Percentiles rank a stretch among this genome's conserved stretches.
Conservation (phyloP, 1,140 invertebrate genomes). For the Drosophila pseudoananassae region DNA sequence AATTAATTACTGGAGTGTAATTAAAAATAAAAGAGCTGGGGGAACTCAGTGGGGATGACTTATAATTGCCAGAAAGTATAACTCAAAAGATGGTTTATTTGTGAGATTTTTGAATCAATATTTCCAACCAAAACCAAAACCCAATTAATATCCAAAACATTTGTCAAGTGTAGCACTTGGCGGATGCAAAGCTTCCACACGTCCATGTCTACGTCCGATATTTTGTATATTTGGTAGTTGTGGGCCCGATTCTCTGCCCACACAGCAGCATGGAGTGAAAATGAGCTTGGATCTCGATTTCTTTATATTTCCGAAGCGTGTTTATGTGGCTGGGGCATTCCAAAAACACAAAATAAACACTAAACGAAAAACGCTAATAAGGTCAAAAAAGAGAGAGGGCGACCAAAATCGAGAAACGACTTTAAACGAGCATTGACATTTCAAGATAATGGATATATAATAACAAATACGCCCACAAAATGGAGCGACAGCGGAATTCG, state of each 20-base stretch:
- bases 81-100: too few relatives aligned
- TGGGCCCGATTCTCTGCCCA: conserved; percentile 51
- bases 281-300: conserved; percentile 80
- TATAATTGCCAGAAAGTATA: too few relatives aligned
- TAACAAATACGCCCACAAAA: conserved; percentile 70
- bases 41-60: too few relatives aligned
- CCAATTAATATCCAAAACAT: background rate
- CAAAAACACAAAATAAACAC: conserved; percentile 56
- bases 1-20: background rate
- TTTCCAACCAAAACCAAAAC: background rate
- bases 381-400: conserved; percentile 57
- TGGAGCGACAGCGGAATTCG: conserved; percentile 65
- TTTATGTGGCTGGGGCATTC: conserved; percentile 64
- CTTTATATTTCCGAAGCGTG: conserved; percentile 69
- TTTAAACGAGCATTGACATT: conserved; percentile 71
- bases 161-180: conserved; percentile 41
- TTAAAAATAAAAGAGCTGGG: background rate
- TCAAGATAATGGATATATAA: conserved; percentile 62
- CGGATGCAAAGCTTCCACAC: conserved; percentile 49
- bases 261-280: conserved; percentile 73
- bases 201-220: conserved; percentile 51
- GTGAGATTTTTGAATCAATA: too few relatives aligned
- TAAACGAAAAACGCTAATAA: conserved; percentile 59
- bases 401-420: conserved; percentile 6
- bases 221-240: conserved; percentile 44